Evolutionary conservation across 2,113 vertebrate genomes (phyloP), one percentile per base, ranked within the genome.

Genomic region (Coturnix japonica): DNA sequence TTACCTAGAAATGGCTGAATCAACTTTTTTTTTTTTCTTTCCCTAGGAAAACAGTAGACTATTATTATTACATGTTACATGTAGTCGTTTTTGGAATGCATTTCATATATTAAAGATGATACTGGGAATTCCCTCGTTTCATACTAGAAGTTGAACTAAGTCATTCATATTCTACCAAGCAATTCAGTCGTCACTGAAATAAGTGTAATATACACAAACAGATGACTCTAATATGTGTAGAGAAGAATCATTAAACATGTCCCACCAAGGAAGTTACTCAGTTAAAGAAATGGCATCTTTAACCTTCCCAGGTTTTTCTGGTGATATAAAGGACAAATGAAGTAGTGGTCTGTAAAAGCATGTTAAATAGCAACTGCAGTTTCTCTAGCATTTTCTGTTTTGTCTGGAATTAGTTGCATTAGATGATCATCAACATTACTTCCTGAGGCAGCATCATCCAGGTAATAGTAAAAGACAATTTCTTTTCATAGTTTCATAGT

Each of bases 1-100:
- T 96, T 85, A 35, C 37, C 63, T 94, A 83, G 67, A 30, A 90
- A 77, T 23, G 37, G 37, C 16, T 61, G 75, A 78, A 79, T 63
- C 16, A 6, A 2, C 21, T 11, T 51, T 51, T 25, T 20, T 49
- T 26, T 51, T 51, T 51, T 51, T 67, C 81, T 6, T 49, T 64
- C 63, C 11, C 22, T 56, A 57, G 8, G 9, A 65, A 65, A 18
- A 1, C 26, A 60, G 13, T 13, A 66, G 10, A 16, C 9, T 23
- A 28, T 28, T 70, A 33, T 8, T 54, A 25, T 57, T 70, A n/a
- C n/a, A n/a, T n/a, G n/a, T n/a, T n/a, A n/a, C 19, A 82, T 41
- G 13, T 3, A n/a, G 19, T 31, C 7, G 21, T 64, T 61, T 73
- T 53, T 39, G 81, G 16, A 77, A 87, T 19, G 3, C 6, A 37